Conservation (phyloP, 2,888 invertebrate species). For the Frankliniella intonsa region DNA sequence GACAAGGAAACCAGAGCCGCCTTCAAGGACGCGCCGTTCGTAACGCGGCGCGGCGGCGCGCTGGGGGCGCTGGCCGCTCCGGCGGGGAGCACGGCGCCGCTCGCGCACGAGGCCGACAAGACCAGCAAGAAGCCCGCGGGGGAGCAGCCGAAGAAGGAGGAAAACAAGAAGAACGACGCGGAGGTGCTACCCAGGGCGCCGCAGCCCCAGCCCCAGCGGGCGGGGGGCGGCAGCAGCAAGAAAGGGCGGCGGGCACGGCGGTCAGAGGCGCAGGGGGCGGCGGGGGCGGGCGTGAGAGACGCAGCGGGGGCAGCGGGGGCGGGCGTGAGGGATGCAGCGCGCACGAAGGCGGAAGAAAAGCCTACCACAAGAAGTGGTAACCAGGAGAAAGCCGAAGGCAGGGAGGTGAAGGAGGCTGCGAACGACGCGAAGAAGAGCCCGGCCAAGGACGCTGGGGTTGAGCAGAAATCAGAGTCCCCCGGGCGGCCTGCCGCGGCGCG, state of each 20-base stretch:
- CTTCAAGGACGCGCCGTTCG: conserved; percentile 15
- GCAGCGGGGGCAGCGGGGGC: not conserved
- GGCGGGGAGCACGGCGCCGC: not conserved
- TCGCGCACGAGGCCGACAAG: not conserved
- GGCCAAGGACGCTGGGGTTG: not conserved
- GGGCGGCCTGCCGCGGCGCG: not conserved
- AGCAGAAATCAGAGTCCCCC: not conserved
- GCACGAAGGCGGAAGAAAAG: not conserved
- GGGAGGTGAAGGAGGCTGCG: not conserved
- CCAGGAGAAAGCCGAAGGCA: not conserved
- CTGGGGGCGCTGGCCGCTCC: not conserved
- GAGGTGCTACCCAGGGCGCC: not conserved
- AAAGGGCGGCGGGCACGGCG: not conserved
- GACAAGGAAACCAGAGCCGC: not conserved
- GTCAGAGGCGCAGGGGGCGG: not conserved
- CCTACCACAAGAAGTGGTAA: not conserved
- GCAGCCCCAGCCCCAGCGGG: not conserved
- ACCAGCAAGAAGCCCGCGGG: not conserved
- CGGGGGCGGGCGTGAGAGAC: too few relatives aligned
- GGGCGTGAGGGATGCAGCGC: not conserved
- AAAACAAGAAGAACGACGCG: not conserved
- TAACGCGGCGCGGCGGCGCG: not conserved
- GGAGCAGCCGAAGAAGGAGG: not conserved
- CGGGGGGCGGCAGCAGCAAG: not conserved
- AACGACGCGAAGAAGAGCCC: not conserved